A percentile compares a stretch with the other conserved stretches of the same genome.
Evolutionary conservation across 2,888 invertebrate species (phyloP).

Genomic region (Trimorus sp.): DNA sequence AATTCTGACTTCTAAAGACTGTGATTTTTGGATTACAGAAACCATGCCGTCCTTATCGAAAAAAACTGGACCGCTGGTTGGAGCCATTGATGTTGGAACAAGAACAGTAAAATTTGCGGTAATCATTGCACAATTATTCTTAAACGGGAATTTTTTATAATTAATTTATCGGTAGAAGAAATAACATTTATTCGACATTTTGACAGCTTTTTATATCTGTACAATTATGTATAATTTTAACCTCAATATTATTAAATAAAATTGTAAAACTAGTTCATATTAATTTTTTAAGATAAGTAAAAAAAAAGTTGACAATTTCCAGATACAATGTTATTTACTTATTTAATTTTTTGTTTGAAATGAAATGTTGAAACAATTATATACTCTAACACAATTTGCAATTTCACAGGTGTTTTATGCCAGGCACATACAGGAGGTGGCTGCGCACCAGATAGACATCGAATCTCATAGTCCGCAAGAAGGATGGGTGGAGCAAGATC

Average conservation of each 20-base stretch:
- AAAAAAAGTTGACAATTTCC: too few species aligned
- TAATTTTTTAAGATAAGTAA: too few species aligned
- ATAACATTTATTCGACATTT: too few species aligned
- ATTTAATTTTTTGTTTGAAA: too few species aligned
- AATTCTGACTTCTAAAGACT: not conserved
- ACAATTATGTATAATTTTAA: too few species aligned
- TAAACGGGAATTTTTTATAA: not conserved
- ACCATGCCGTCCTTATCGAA: constrained; percentile 71
- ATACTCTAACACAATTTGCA: too few species aligned
- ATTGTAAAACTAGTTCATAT: too few species aligned
- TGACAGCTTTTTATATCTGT: too few species aligned
- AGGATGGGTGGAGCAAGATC: constrained; percentile 98
- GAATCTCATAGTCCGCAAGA: constrained; percentile 90
- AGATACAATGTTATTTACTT: too few species aligned
- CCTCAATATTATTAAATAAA: not conserved
- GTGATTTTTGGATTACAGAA: constrained; percentile 41
- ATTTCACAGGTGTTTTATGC: constrained; percentile 86
- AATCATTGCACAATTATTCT: constrained; percentile 72
- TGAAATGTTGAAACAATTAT: too few species aligned
- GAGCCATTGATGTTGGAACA: constrained; percentile 98
- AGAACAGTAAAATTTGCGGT: constrained; percentile 94
- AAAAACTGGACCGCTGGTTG: constrained; percentile 85
- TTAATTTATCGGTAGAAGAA: not conserved
- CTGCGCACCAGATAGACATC: constrained; percentile 91
- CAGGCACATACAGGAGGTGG: constrained; percentile 89